A percentile compares a stretch with the other conserved stretches of the same genome.
phyloP scores from a whole-genome alignment of 2,113 vertebrate genomes.

The Carassius carassius region DNA sequence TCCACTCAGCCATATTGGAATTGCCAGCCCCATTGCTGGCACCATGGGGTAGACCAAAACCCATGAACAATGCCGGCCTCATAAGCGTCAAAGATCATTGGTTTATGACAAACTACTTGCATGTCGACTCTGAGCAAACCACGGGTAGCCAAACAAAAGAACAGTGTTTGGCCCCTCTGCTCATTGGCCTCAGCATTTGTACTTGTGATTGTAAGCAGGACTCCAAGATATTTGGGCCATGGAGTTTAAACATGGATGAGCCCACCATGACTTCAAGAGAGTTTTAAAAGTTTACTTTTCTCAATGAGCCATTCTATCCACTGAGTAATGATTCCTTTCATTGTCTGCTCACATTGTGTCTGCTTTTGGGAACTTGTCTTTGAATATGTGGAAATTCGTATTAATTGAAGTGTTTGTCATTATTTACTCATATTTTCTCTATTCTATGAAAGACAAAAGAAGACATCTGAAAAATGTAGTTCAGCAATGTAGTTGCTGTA shows the following conservation, averaged over 20 bases:
- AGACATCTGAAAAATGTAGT: not conserved
- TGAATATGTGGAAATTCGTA: constrained; percentile 9
- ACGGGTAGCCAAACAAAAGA: constrained; percentile 42
- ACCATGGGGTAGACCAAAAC: constrained; percentile 29
- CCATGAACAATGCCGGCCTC: constrained; percentile 21
- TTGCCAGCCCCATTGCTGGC: constrained; percentile 7
- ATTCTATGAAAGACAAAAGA: not conserved
- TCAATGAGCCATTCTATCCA: constrained; percentile 18
- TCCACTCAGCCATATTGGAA: constrained; percentile 45
- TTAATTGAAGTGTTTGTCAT: not conserved
- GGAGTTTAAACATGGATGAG: constrained; percentile 39
- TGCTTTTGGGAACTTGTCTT: not conserved
- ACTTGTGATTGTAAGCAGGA: constrained; percentile 34
- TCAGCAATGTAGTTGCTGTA: too few species aligned
- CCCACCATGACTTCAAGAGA: constrained; percentile 36
- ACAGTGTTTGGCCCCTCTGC: constrained; percentile 23
- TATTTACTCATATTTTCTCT: not conserved
- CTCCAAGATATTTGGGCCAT: constrained; percentile 32
- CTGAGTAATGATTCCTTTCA: constrained; percentile 8
- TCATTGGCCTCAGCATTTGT: constrained; percentile 22
- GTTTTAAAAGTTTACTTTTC: constrained; percentile 34
- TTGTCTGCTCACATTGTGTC: not conserved
- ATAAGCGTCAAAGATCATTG: constrained; percentile 47
- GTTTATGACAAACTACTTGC: constrained; percentile 49
- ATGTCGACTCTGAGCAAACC: constrained; percentile 26